Base-by-base conservation (phyloP, 2,797 vertebrate genomes). In the Botia almorhae region DNA sequence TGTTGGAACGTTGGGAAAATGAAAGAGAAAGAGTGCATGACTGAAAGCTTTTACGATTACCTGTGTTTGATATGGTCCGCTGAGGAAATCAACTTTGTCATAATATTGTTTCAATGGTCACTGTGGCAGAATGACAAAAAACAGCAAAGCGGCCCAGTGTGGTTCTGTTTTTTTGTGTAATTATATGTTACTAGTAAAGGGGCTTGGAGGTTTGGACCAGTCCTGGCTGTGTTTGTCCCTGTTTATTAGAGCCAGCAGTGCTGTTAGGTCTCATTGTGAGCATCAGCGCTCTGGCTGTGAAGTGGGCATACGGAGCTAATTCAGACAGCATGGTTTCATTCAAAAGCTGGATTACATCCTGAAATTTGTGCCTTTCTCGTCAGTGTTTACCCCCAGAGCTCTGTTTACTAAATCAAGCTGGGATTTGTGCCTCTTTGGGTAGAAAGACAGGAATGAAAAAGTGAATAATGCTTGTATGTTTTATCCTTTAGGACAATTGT, bases 361-460 rank as follows among this genome's bases (percentile, higher is more conserved):
- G 79, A 77, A 33, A 76, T 80, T 48, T 80, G 64, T 69, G 74
- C 63, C 68, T 70, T 77, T 81, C 10, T 8, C 12, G 19, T 65
- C 61, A 50, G 65, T 84, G 82, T 84, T 84, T 86, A 86, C 74
- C 82, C 82, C 80, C 78, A 68, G 74, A 81, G 80, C 70, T 7
- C 53, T 70, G 36, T 80, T 84, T 82, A 74, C 74, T 43, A 55
- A 81, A 80, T 82, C 79, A 80, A 80, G 68, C 56, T 69, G 68
- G 1, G 43, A 72, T 80, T 70, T 74, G 48, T 76, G 29, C 29
- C 14, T 58, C 19, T n/a, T 16, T 56, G 67, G 64, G n/a, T 56
- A 10, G 29, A 76, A 39, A 63, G 1, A 74, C 13, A 56, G 72
- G 60, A 55, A 58, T 19, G 23, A 70, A 33, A 58, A 76, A 65